phyloP scores from a whole-genome alignment of 2,888 invertebrate species.

The Dexiosoma caninum region DNA sequence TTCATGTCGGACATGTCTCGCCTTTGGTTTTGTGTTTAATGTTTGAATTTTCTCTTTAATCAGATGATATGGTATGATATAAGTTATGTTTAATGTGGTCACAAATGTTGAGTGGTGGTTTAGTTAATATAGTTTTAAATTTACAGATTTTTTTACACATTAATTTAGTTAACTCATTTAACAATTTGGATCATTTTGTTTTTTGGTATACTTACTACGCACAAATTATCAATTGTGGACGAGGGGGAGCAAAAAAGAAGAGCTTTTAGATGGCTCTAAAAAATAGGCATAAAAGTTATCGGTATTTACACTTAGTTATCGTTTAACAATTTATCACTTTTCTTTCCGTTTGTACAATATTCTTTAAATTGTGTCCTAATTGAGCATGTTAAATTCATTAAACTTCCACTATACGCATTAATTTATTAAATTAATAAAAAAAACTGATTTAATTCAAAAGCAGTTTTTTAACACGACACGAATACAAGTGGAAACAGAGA shows the following conservation, averaged over 20 bases:
- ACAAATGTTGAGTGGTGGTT: neutral
- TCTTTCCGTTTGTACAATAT: neutral
- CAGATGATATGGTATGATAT: no score
- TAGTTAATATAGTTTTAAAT: neutral
- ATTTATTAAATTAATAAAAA: slow-evolving; percentile 20
- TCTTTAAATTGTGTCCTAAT: neutral
- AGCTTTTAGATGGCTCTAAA: slow-evolving; percentile 38
- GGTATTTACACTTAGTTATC: neutral
- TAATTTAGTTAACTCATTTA: slow-evolving; percentile 36
- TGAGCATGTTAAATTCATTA: slow-evolving; percentile 15
- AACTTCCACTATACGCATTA: slow-evolving; percentile 33
- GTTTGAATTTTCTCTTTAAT: no score
- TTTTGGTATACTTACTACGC: slow-evolving; percentile 63
- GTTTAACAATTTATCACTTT: neutral
- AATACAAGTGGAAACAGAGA: slow-evolving; percentile 55
- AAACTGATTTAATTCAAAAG: slow-evolving; percentile 25
- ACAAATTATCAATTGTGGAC: slow-evolving; percentile 24
- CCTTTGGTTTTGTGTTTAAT: slow-evolving; percentile 51
- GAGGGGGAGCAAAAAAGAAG: slow-evolving; percentile 39
- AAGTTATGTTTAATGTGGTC: slow-evolving; percentile 14
- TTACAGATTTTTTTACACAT: neutral
- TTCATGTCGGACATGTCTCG: slow-evolving; percentile 74
- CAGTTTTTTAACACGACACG: slow-evolving; percentile 52
- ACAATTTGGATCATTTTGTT: slow-evolving; percentile 37
- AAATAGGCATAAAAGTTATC: slow-evolving; percentile 37